Percentiles rank a stretch among this genome's conserved stretches.
Evolutionary conservation across 2,797 vertebrate genomes (phyloP).

Genomic region (Sphenopsis melanotis): DNA sequence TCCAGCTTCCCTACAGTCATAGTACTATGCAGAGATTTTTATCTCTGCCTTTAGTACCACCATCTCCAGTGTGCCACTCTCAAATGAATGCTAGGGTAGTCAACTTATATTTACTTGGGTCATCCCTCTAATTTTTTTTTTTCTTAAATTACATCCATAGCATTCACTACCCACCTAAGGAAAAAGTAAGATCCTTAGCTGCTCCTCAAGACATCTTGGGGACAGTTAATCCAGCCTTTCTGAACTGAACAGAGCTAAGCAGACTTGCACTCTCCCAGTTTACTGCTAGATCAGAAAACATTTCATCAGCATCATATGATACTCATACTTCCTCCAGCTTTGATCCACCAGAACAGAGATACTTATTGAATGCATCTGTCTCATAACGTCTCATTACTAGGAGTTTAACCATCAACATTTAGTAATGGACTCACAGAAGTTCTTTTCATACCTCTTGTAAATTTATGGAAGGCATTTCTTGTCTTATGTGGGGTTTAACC

Average conservation of each 20-base stretch:
- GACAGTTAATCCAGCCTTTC: background rate
- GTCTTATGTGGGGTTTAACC: background rate
- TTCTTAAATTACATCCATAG: background rate
- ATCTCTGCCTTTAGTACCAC: background rate
- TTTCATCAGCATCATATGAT: constrained; percentile 41
- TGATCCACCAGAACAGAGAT: constrained; percentile 45
- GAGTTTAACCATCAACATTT: constrained; percentile 46
- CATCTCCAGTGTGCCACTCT: background rate
- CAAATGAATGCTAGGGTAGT: background rate
- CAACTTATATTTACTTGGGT: background rate
- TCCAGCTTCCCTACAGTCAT: background rate
- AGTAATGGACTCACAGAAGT: constrained; percentile 40
- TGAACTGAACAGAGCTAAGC: background rate
- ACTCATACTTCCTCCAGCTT: constrained; percentile 39
- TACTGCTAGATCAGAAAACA: constrained; percentile 19
- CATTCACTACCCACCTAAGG: background rate
- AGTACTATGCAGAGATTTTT: background rate
- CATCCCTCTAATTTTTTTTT: background rate
- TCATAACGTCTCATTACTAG: constrained; percentile 31
- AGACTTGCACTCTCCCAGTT: background rate
- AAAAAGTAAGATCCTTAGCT: background rate
- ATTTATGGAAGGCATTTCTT: background rate
- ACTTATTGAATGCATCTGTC: constrained; percentile 53
- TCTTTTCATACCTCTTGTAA: background rate
- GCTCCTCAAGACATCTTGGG: background rate